Base-by-base conservation (phyloP, 2,797 vertebrate species). In the Enteromius fasciolatus region DNA sequence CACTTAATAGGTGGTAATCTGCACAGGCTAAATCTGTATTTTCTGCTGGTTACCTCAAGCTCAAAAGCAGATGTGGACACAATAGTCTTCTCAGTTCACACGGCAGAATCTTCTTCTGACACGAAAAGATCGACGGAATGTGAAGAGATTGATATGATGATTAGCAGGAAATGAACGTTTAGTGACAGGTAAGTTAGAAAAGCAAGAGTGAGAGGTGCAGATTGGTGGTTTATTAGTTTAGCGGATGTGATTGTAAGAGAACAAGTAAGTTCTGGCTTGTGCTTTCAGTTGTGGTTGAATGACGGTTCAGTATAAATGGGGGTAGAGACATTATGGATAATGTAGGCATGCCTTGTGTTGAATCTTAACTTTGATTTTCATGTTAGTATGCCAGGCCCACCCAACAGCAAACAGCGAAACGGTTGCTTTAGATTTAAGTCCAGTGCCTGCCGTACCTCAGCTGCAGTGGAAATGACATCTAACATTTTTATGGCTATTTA, bases 1-100 rank as follows among this genome's bases (percentile, higher is more conserved):
- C 85, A 85, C 82, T 86, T 90, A 89, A 87, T 86, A 86, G 87
- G 86, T 84, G 87, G 86, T 87, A 89, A 89, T 90, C 89, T 88
- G 84, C 76, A 85, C 77, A 31, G 75, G 82, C 74, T 76, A 87
- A 85, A 85, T 83, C 78, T 44, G 76, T 86, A 83, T 85, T 88
- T 25, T 80, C 59, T 85, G 82, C 82, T 76, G 82, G 61, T 83
- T 88, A 85, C 86, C 80, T 66, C 67, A 84, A 87, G 76, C 76
- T 64, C 77, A 72, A 64, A 52, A 76, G 81, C 87, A 86, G 85
- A 88, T 87, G 80, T 78, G 83, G 74, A 86, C 61, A 78, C 76
- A 48, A 78, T 80, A 15, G 81, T 76, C 36, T 39, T 44, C n/a
- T 79, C 46, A 64, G 79, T 39, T 81, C 44, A 50, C n/a, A 66